Evolutionary conservation across 1,140 invertebrate species (phyloP), one percentile per base, ranked within the genome.

Genomic region (Temnothorax longispinosus): DNA sequence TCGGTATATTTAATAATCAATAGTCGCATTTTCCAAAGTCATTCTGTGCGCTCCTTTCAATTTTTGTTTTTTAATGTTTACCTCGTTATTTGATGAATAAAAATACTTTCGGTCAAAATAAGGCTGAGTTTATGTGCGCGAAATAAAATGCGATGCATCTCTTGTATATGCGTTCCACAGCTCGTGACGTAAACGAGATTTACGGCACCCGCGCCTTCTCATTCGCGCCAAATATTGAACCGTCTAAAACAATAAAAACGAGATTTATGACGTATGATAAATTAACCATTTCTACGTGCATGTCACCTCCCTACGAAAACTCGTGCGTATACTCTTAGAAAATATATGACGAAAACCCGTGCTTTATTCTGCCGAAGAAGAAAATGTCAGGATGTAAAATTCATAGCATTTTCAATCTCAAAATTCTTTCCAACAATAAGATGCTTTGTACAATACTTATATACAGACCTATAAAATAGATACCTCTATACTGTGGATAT

Each of bases 231-330:
- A 84, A 84, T 84, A 84, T 74, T 84, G 80, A 74, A 84, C 54
- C 54, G 67, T 60, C 80, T 84, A 84, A 84, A 84, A 84, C 80
- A 84, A 84, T 84, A 84, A 84, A 84, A 84, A 50, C 38, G 18
- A 84, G 54, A 84, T 84, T 84, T 84, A 84, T 74, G 80, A 84
- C 5, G 69, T 47, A 38, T 67, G 41, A 84, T 84, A 84, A 84
- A 84, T 84, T 84, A 84, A 84, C 54, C 54, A 84, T 84, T 50
- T 84, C 54, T n/a, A 47, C 69, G 69, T 50, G 27, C 27, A 60
- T 32, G 50, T 84, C 69, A 82, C 54, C 41, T 58, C 67, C 21
- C 27, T 41, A 2, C 27, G 54, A 35, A 54, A 74, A 60, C 41
- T 74, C 41, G 35, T 58, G 52, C 35, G 64, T 67, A 56, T 81